These are phyloP conservation scores for Drosophila varians DNA, from an alignment of 1,140 invertebrate species.

Conservation along the genomic window DNA sequence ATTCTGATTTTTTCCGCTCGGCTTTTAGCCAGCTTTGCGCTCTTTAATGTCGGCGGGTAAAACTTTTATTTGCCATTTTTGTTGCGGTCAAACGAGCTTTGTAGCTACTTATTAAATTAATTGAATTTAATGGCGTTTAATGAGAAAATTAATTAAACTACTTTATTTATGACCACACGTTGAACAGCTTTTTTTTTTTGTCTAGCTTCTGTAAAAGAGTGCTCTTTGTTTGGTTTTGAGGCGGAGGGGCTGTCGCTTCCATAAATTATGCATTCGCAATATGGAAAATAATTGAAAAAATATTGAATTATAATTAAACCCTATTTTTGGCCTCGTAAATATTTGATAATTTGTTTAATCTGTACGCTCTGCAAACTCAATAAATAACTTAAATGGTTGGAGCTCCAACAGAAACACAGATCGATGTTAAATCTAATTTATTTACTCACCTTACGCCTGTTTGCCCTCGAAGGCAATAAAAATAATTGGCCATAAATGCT, in stretches of 20 bases:
- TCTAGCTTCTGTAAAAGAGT: constrained; percentile 10
- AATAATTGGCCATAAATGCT: constrained; percentile 79
- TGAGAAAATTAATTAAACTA: constrained; percentile 54
- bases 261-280: background rate
- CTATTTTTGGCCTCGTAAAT: background rate
- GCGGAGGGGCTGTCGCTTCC: constrained; percentile 4
- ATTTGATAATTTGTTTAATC: constrained; percentile 6
- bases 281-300: constrained; percentile 3
- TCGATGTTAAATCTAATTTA: constrained; percentile 58
- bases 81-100: constrained; percentile 12
- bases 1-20: background rate
- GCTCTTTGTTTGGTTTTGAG: background rate
- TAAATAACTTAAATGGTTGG: constrained; percentile 3
- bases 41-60: background rate
- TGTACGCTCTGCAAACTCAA: background rate
- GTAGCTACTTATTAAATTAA: constrained; percentile 31
- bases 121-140: constrained; percentile 57
- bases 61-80: background rate
- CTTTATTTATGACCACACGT: constrained; percentile 38
- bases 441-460: constrained; percentile 57
- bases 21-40: background rate
- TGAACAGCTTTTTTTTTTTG: constrained; percentile 19
- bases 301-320: constrained; percentile 1
- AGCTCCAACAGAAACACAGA: constrained; percentile 2
- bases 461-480: constrained; percentile 49